Conservation (phyloP, 2,113 vertebrate species). For the Prunella himalayana region DNA sequence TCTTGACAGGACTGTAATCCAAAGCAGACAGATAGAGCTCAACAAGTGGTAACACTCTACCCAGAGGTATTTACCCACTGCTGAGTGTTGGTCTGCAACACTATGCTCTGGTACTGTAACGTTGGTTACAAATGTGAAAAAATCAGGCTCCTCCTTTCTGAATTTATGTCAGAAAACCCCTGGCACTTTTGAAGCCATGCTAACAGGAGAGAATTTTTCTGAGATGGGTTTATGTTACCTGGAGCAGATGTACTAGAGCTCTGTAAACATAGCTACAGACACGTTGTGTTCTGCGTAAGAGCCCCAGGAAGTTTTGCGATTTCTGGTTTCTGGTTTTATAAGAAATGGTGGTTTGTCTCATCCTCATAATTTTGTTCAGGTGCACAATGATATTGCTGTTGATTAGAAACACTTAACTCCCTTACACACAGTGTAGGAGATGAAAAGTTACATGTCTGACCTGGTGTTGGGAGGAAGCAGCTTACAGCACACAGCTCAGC, state of each 20-base stretch:
- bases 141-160: neutral
- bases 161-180: neutral
- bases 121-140: neutral
- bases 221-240: neutral
- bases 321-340: neutral
- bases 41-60: neutral
- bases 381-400: neutral
- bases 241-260: neutral
- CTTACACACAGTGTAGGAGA: neutral
- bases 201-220: neutral
- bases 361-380: neutral
- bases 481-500: neutral
- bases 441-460: neutral
- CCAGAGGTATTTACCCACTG: neutral
- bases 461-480: neutral
- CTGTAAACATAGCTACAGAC: neutral
- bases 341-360: neutral
- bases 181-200: neutral
- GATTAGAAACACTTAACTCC: neutral
- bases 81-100: neutral
- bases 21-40: neutral
- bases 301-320: neutral
- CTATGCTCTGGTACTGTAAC: neutral
- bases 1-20: neutral
- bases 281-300: rapidly evolving